These are phyloP conservation scores for Phorcus lineatus DNA, from an alignment of 2,888 invertebrate species.

Conservation along the genomic window DNA sequence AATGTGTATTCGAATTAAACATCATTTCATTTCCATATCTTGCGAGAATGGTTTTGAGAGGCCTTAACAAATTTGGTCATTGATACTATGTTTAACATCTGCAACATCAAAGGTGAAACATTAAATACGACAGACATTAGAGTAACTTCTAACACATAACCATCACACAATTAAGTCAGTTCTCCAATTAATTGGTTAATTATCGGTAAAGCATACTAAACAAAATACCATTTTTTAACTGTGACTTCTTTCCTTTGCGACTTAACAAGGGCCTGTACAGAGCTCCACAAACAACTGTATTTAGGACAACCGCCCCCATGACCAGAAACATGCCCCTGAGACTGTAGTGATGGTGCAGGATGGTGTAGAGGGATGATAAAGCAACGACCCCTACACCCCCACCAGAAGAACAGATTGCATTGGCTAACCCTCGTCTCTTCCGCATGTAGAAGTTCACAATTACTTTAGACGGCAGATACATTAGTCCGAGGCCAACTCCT, in stretches of 20 bases:
- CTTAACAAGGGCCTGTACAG: background rate
- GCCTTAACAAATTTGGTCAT: too few relatives aligned
- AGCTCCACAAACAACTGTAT: background rate
- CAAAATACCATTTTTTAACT: background rate
- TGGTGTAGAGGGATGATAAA: constrained; percentile 37
- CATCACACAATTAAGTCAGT: too few relatives aligned
- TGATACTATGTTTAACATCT: too few relatives aligned
- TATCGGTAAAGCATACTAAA: background rate
- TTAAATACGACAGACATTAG: too few relatives aligned
- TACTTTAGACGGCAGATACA: constrained; percentile 47
- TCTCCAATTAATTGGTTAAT: too few relatives aligned
- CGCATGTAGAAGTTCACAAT: constrained; percentile 52
- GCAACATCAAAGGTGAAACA: too few relatives aligned
- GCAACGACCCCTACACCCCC: constrained; percentile 50
- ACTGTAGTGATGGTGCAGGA: background rate
- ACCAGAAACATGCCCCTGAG: background rate
- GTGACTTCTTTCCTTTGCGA: background rate
- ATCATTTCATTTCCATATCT: background rate
- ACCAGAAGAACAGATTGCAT: constrained; percentile 51
- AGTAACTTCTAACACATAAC: too few relatives aligned
- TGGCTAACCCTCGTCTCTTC: constrained; percentile 47
- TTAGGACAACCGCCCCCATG: background rate
- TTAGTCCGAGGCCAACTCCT: constrained; percentile 52
- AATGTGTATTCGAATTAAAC: background rate
- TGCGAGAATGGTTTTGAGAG: too few relatives aligned